Evolutionary conservation across 2,113 vertebrate genomes (phyloP), one percentile per base, ranked within the genome.

Genomic region (Crotalus helleri): DNA sequence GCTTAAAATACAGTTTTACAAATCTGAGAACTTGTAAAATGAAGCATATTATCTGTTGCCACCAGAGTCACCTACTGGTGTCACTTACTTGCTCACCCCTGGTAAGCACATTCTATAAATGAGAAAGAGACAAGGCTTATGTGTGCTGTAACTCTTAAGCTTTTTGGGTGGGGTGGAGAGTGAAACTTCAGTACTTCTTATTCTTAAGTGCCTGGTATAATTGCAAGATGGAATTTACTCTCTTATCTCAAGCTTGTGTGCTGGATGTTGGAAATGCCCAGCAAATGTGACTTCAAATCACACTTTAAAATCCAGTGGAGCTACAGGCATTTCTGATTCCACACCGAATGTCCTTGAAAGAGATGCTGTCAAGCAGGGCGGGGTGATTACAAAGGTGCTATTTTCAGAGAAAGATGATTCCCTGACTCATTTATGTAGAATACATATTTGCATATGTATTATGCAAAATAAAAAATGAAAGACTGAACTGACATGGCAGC

Each of bases 11-110:
- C 24, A 64, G 51, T 4, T 88, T 33, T 88, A 81, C 57, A 74
- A 61, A 74, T 87, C 2, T 49, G 23, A 26, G 86, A 91, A n/a
- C 86, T 39, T 21, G 59, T 91, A 94, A 91, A 95, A 87, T 1
- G 69, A 54, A 92, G 0, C 44, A 13, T 91, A 13, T 53, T 8
- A 46, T 4, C 0, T 0, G 5, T 26, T 13, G 4, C 88, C 54
- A 81, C 15, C 55, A 61, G 2, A 12, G 10, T 49, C 11, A 9
- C 6, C 21, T 33, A 44, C 13, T 7, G 44, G 29, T 29, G 23
- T 61, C n/a, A 26, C 33, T 81, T 11, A 39, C 10, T 49, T 23
- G 51, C 5, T 54, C 29, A 3, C n/a, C 61, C 69, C 1, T n/a
- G 33, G 23, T 12, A 26, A 74, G n/a, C 15, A 26, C 24, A 88